These are phyloP conservation scores for Thymelicus sylvestris DNA, from an alignment of 2,888 invertebrate species.

Conservation along the genomic window DNA sequence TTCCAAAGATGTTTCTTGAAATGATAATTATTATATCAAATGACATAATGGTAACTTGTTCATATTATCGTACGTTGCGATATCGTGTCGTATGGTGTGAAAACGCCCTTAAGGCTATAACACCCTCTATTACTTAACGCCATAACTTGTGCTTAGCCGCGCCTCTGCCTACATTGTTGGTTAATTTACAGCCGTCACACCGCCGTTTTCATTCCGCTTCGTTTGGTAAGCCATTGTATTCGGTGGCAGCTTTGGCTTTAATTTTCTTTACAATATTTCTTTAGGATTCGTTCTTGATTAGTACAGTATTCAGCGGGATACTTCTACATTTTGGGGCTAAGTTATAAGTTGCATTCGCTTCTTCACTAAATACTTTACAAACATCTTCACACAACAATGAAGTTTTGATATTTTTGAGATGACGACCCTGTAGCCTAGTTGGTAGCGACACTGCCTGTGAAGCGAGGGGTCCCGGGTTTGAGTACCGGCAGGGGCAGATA, in stretches of 20 bases:
- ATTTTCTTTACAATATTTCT: slow-evolving; percentile 5
- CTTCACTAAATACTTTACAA: no score
- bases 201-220: slow-evolving; percentile 13
- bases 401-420: no score
- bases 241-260: not conserved
- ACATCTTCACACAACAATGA: no score
- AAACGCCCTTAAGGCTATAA: slow-evolving; percentile 39
- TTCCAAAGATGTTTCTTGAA: no score
- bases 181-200: slow-evolving; percentile 28
- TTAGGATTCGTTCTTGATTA: not conserved
- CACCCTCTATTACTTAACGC: slow-evolving; percentile 69
- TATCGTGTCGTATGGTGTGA: not conserved
- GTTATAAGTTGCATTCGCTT: no score
- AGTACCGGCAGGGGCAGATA: no score
- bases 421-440: no score
- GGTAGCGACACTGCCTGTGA: no score
- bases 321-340: not conserved
- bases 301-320: not conserved
- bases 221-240: slow-evolving; percentile 7
- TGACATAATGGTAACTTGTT: no score
- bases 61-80: no score
- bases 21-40: no score
- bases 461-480: no score
- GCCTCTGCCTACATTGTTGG: slow-evolving; percentile 51
- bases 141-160: slow-evolving; percentile 75